Evolutionary conservation across 1,140 invertebrate genomes (phyloP), one percentile per base, ranked within the genome.

Genomic region (Harlomillsia oculata): DNA sequence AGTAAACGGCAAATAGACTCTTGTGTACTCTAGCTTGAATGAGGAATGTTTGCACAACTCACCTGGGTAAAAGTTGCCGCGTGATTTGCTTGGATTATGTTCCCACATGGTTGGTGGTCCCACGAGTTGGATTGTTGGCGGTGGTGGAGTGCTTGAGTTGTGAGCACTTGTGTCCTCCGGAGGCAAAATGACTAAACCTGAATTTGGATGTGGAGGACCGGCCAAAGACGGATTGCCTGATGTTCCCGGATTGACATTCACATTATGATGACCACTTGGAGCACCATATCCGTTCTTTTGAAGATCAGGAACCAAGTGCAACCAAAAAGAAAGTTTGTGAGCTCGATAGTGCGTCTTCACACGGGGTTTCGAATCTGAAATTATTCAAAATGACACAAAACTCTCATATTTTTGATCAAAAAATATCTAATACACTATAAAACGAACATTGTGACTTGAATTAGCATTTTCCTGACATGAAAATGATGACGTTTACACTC

Each of bases 271-370:
- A 63, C 21, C 26, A 39, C 44, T 39, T 14, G 46, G 18, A 68
- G 18, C 67, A 25, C 66, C 65, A 53, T 74, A 70, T 1, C 87
- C 87, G 1, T 87, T 87, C 67, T 84, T 81, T 68, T 97, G 92
- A n/a, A 98, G 77, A 70, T 94, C 90, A 3, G 94, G 94, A 36
- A 98, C 88, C 18, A 97, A 76, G 67, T 94, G 89, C 28, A 93
- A 71, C 95, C 95, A 98, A 71, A 97, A 93, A 1, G 91, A 95
- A n/a, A 97, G 75, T 48, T 89, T 82, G 67, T 88, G 89, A 5
- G 91, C 90, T 61, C 93, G 80, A 73, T 97, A 97, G 73, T 96
- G 93, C 67, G 92, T 91, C 68, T 93, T 87, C 26, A 92, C 69
- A 69, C 90, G 89, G 0, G 87, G 83, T 72, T 91, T 90, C 21